Percentiles rank a stretch among this genome's conserved stretches.
Evolutionary conservation across 2,113 vertebrate genomes (phyloP).

Genomic region (Eublepharis macularius): DNA sequence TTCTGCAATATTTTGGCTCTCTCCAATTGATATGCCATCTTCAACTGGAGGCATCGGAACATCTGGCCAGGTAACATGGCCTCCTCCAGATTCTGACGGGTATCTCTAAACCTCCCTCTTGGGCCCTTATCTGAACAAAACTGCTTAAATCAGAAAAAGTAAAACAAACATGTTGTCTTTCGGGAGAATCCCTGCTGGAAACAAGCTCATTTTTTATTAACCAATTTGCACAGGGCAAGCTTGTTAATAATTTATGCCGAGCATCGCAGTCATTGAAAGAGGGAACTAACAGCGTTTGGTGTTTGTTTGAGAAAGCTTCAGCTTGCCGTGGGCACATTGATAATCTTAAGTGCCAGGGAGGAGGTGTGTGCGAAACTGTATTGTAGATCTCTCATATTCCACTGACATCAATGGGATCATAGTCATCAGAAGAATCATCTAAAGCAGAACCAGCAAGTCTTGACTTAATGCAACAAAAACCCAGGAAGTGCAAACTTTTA

Average conservation of each 20-base stretch:
- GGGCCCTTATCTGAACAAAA: constrained; percentile 26
- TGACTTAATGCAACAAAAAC: background rate
- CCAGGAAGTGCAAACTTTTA: background rate
- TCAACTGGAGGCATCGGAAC: background rate
- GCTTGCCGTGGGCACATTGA: background rate
- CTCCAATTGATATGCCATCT: background rate
- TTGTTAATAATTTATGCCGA: constrained; percentile 39
- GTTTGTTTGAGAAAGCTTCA: background rate
- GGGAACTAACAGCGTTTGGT: background rate
- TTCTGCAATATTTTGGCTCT: fast-evolving
- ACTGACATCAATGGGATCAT: background rate
- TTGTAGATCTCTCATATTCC: background rate
- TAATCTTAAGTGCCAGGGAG: background rate
- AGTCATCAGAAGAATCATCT: background rate
- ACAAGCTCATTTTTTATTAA: constrained; percentile 47
- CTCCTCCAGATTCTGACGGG: background rate
- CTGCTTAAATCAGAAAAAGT: constrained; percentile 31
- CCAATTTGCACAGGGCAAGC: constrained; percentile 15
- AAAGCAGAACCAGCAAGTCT: background rate
- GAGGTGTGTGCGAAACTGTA: background rate
- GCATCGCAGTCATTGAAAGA: background rate
- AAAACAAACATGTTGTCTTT: constrained; percentile 37
- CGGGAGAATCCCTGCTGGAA: constrained; percentile 39
- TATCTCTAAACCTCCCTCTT: constrained; percentile 23
- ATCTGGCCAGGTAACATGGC: background rate